Base-by-base conservation (phyloP, 2,888 invertebrate species). In the Diaperis boleti region DNA sequence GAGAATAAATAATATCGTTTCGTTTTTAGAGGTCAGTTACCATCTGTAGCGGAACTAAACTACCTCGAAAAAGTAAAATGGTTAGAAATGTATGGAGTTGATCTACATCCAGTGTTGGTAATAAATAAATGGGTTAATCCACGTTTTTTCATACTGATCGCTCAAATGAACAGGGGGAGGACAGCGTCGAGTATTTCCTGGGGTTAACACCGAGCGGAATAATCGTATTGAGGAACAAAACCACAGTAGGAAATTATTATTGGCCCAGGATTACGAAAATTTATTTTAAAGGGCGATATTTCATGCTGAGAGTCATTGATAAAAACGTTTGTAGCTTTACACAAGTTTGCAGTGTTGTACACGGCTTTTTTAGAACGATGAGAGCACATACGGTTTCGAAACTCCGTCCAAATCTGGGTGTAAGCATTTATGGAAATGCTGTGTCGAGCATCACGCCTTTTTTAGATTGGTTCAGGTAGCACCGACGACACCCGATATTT, bases 71-170 rank as follows among this genome's bases (percentile, higher is more conserved):
- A 96, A 87, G 95, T 96, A 74, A 97, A 97, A 87, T 97, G 97
- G 97, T 87, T 97, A 76, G 97, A 98, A 82, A 95, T 97, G 94
- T 98, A 97, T 79, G 98, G 98, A 49, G 96, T 97, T 45, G 97
- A 98, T 85, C 87, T 97, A 73, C 97, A 98, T 85, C 96, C 96
- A 50, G 97, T 97, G 65, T 83, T 96, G 89, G 96, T 96, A 66
- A 65, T 42, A 18, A 33, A 39, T 35, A 85, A 87, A 47, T 37
- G 85, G 87, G 65, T 17, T 33, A 31, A 66, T 42, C 11, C 17
- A 37, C 35, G 10, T 55, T 54, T 54, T 61, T 29, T 4, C 47
- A 29, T 41, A 31, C n/a, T 45, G 18, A 33, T 45, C 5, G 20
- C n/a, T 50, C 11, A 42, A 20, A 29, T 41, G n/a, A 35, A 45